These are phyloP conservation scores for Tiliqua scincoides DNA, from an alignment of 2,113 vertebrate genomes.

Conservation along the genomic window DNA sequence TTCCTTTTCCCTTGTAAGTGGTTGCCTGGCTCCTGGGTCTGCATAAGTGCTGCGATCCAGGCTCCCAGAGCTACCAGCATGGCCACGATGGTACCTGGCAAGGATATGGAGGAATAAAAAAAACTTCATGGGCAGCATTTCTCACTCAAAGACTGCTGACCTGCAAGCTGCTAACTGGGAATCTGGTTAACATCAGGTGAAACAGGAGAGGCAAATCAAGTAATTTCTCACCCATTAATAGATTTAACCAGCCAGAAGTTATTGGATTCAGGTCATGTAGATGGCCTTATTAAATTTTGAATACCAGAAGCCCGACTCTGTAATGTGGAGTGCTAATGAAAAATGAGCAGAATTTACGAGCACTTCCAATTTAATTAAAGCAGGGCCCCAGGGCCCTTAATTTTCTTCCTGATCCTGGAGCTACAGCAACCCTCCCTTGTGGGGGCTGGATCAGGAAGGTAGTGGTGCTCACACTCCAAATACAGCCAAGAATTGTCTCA, in stretches of 20 bases:
- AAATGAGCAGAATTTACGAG: slow-evolving; percentile 41
- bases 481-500: not conserved
- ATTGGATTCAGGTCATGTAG: slow-evolving; percentile 11
- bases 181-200: slow-evolving; percentile 26
- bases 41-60: too few relatives aligned
- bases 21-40: too few relatives aligned
- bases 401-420: not conserved
- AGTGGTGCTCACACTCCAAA: rapidly evolving
- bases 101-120: not conserved
- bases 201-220: slow-evolving; percentile 41
- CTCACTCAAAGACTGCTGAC: not conserved
- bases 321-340: slow-evolving; percentile 25
- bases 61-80: too few relatives aligned
- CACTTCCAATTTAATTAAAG: slow-evolving; percentile 41
- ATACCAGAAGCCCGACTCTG: slow-evolving; percentile 21
- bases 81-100: too few relatives aligned
- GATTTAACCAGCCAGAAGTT: slow-evolving; percentile 40
- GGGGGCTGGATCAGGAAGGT: rapidly evolving
- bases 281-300: slow-evolving; percentile 17
- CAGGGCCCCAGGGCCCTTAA: not conserved
- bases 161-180: not conserved
- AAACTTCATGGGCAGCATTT: not conserved
- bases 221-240: slow-evolving; percentile 41
- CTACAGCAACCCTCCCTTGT: rapidly evolving
- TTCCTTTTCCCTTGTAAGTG: too few relatives aligned